Base-by-base conservation (phyloP, 2,797 vertebrate species). In the Epinephelus malabaricus region DNA sequence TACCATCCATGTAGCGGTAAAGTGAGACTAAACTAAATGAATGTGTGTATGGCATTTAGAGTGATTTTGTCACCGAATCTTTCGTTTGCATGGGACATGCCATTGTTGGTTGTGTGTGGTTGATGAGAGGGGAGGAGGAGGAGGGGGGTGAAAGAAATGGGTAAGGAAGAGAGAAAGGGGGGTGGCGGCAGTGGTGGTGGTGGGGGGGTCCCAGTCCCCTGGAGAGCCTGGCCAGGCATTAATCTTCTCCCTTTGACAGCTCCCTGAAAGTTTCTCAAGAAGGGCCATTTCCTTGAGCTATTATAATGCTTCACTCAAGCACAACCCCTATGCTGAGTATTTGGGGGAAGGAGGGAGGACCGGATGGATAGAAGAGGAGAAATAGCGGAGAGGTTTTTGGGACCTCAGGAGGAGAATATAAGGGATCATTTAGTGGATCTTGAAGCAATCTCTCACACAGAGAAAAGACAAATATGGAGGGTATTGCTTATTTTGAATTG, bases 251-350 rank as follows among this genome's bases (percentile, higher is more conserved):
- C 79, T 92, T 90, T 95, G 95, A 95, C 94, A 96, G 95, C 93
- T 94, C 92, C 74, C 89, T 89, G 92, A 95, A 94, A 94, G 94
- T 95, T 96, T 95, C 93, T 95, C 90, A 92, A 96, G 94, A 93
- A 95, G 91, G 91, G 79, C 89, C 88, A 93, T 95, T 95, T 96
- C 94, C 95, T 94, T 94, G 82, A 93, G 94, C 92, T 92, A 95
- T 96, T 96, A 96, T 94, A 95, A 95, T 92, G 92, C 95, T 94
- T 95, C 94, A 93, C 82, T 95, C 93, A 95, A 93, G 94, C 94
- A 94, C 92, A 92, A 91, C 92, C 90, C 84, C 84, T 55, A 73
- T 73, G 78, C 79, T 90, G 83, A 86, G 88, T 84, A 76, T 90
- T 86, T 80, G 58, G 71, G 79, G 69, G 86, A 78, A 68, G 71